Percentiles rank a stretch among this genome's conserved stretches.
Evolutionary conservation across 2,113 vertebrate species (phyloP).

Genomic region (Gymnarchus niloticus): DNA sequence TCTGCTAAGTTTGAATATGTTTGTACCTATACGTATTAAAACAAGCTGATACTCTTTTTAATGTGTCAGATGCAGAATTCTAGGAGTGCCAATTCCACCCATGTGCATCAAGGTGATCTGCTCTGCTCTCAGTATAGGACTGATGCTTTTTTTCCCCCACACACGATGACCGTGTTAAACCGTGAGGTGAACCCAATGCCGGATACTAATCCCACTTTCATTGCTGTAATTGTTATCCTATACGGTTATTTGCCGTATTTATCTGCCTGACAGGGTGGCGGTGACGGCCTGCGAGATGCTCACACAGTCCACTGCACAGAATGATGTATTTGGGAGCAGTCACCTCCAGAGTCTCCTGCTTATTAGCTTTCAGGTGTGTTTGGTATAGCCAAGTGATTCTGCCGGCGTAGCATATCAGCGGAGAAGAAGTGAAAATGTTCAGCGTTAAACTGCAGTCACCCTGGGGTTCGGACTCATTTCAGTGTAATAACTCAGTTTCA

Average conservation of each 20-base stretch:
- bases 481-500: constrained; percentile 7
- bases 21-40: no score
- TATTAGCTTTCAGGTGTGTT: constrained; percentile 2
- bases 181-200: no score
- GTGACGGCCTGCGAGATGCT: neutral
- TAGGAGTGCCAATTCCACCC: neutral
- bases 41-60: neutral
- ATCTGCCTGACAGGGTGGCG: neutral
- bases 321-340: neutral
- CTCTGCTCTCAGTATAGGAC: neutral
- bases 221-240: constrained; percentile 1
- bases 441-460: neutral
- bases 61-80: no score
- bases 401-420: neutral
- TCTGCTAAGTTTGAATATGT: no score
- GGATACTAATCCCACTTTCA: neutral
- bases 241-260: neutral
- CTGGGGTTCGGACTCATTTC: constrained; percentile 1
- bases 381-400: neutral
- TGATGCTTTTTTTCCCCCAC: neutral
- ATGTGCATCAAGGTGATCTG: neutral
- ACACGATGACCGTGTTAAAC: neutral
- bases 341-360: neutral
- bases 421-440: neutral
- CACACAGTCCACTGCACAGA: neutral